phyloP scores from a whole-genome alignment of 2,797 vertebrate genomes.

The Pelobates cultripes region DNA sequence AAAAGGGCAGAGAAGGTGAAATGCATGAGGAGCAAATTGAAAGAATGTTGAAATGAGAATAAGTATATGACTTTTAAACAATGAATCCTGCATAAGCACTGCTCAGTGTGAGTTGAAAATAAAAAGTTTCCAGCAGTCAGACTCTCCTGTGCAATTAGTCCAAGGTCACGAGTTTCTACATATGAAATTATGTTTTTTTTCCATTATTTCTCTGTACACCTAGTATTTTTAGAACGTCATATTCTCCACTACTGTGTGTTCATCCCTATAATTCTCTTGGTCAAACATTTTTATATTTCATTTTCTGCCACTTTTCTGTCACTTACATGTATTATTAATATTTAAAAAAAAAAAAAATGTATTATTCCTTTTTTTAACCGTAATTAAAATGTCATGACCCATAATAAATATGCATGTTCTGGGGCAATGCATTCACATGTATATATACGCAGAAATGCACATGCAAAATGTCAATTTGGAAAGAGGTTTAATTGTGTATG shows the following conservation, averaged over 20 bases:
- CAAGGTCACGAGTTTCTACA: constrained; percentile 11
- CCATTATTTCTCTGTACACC: not conserved
- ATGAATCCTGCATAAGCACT: not conserved
- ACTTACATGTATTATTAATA: not conserved
- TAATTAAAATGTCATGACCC: not conserved
- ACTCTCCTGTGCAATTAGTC: not conserved
- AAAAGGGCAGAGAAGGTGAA: constrained; percentile 32
- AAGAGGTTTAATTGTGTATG: too few relatives aligned
- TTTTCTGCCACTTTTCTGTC: not conserved
- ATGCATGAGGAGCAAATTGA: not conserved
- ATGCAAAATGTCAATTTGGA: too few relatives aligned
- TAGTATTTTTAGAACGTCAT: not conserved
- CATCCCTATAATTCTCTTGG: not conserved
- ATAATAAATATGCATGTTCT: too few relatives aligned
- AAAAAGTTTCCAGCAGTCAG: not conserved
- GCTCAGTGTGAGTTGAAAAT: constrained; percentile 21
- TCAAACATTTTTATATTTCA: not conserved
- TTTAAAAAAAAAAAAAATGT: not conserved
- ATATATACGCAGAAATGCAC: too few relatives aligned
- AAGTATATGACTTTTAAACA: constrained; percentile 15
- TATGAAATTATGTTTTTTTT: not conserved
- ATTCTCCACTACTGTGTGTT: not conserved
- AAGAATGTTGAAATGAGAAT: not conserved
- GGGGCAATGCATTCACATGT: too few relatives aligned
- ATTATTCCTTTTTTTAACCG: not conserved